Evolutionary conservation across 2,797 vertebrate genomes (phyloP).

Genomic region (Dermochelys coriacea): DNA sequence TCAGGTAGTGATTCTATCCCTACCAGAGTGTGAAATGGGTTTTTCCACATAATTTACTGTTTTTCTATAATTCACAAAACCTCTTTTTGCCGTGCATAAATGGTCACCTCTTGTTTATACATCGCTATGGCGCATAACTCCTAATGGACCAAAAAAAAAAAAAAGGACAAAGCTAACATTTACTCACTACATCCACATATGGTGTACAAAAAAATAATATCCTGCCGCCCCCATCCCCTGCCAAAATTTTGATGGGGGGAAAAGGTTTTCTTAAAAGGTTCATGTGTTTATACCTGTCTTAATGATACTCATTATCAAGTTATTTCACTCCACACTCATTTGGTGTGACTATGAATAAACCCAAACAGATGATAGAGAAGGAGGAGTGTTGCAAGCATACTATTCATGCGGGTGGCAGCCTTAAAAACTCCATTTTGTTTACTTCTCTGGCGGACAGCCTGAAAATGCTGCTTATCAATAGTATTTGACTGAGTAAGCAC

Average conservation of each 20-base stretch:
- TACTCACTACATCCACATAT: slow-evolving; percentile 46
- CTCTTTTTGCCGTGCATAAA: slow-evolving; percentile 52
- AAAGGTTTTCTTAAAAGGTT: slow-evolving; percentile 39
- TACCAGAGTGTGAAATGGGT: slow-evolving; percentile 5
- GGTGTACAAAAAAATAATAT: slow-evolving; percentile 13
- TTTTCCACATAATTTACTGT: slow-evolving; percentile 48
- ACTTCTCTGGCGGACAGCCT: slow-evolving; percentile 36
- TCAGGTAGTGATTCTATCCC: not conserved
- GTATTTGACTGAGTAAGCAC: not conserved
- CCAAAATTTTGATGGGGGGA: slow-evolving; percentile 50
- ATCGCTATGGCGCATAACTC: slow-evolving; percentile 59
- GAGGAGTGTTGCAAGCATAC: slow-evolving; percentile 21
- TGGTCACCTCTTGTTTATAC: slow-evolving; percentile 69
- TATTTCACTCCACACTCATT: slow-evolving; percentile 49
- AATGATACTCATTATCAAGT: slow-evolving; percentile 14
- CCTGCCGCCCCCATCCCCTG: slow-evolving; percentile 1
- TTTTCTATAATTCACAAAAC: slow-evolving; percentile 56
- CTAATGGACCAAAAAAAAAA: slow-evolving; percentile 1
- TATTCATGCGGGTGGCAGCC: slow-evolving; percentile 23
- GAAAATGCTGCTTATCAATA: not conserved
- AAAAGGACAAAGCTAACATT: slow-evolving; percentile 62
- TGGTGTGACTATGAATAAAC: slow-evolving; percentile 13
- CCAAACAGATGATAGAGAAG: not conserved
- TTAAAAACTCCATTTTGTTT: slow-evolving; percentile 30
- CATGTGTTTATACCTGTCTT: slow-evolving; percentile 23